Evolutionary conservation across 2,797 vertebrate species (phyloP).

Genomic region (Spinibarbus caldwelli): DNA sequence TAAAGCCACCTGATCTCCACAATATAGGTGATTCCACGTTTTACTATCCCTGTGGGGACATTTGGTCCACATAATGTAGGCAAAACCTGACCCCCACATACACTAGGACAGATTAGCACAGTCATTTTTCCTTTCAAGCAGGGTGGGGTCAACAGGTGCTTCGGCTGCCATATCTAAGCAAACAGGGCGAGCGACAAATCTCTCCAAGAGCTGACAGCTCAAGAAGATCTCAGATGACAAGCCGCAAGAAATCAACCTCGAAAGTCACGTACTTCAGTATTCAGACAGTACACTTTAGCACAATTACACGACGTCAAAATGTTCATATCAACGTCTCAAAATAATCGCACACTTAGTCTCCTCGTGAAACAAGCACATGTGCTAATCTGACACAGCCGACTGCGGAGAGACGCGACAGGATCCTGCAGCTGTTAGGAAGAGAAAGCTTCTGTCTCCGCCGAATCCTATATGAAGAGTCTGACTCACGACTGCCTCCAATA

Average conservation of each 20-base stretch:
- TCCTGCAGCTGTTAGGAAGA: conserved; percentile 31
- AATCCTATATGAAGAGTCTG: conserved; percentile 22
- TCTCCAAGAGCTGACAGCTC: conserved; percentile 33
- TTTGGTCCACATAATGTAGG: neutral
- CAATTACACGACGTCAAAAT: neutral
- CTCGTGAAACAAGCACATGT: neutral
- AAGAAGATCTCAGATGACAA: conserved; percentile 34
- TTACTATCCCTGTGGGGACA: neutral
- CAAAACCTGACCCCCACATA: neutral
- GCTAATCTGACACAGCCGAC: conserved; percentile 30
- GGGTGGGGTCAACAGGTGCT: conserved; percentile 33
- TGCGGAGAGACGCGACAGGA: conserved; percentile 9
- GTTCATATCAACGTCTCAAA: neutral
- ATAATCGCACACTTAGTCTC: neutral
- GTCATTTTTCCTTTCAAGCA: conserved; percentile 16
- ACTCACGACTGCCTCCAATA: conserved; percentile 30
- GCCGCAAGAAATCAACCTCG: neutral
- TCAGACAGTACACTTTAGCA: neutral
- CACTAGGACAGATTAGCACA: conserved; percentile 26
- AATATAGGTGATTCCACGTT: neutral
- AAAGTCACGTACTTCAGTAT: neutral
- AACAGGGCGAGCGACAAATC: conserved; percentile 20
- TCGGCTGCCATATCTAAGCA: neutral
- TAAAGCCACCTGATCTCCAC: neutral
- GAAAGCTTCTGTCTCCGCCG: conserved; percentile 11